Evolutionary conservation across 92 coral and sea anemone genomes (phyloP), one percentile per base, ranked within the genome.

Genomic region (Diadumene lineata): DNA sequence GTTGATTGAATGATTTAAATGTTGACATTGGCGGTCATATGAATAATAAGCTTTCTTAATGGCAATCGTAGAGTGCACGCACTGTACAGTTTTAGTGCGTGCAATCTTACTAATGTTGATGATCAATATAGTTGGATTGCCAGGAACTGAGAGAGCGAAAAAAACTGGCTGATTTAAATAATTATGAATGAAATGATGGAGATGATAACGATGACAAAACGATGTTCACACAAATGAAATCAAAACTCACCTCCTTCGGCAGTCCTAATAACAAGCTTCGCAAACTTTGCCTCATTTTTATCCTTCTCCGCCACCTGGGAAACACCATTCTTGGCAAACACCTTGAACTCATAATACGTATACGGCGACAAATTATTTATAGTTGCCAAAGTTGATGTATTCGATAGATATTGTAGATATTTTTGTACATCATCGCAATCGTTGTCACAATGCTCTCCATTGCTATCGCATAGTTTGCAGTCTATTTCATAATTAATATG

Each of bases 321-420:
- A 26, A 87, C 92, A 4, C 88, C 92, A 53, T 83, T 87, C 68
- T 77, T 83, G 17, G 92, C 85, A 19, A 60, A 79, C 19, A 87
- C 75, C 76, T 53, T 82, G 34, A 87, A 83, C 67, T 63, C 62
- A 64, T 87, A 87, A 30, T 69, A 56, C 33, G 74, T 83, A 63
- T 71, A 57, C 9, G 92, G 60, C 16, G 70, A 55, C 56, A 87
- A 26, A 67, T 82, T 71, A 68, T 82, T 78, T 17, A 87, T 62
- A 43, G 81, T 83, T 13, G 72, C 92, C 18, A 72, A 44, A 51
- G 92, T 83, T 24, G 72, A 78, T 7, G 64, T 48, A 1, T 84
- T n/a, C 33, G 68, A 73, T 33, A 78, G 26, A n/a, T 28, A 58
- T 62, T 25, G 22, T 1, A 68, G 62, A 43, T 67, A 78, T 19